Conservation (phyloP, 2,888 invertebrate species). For the Drosophila demipolita region DNA sequence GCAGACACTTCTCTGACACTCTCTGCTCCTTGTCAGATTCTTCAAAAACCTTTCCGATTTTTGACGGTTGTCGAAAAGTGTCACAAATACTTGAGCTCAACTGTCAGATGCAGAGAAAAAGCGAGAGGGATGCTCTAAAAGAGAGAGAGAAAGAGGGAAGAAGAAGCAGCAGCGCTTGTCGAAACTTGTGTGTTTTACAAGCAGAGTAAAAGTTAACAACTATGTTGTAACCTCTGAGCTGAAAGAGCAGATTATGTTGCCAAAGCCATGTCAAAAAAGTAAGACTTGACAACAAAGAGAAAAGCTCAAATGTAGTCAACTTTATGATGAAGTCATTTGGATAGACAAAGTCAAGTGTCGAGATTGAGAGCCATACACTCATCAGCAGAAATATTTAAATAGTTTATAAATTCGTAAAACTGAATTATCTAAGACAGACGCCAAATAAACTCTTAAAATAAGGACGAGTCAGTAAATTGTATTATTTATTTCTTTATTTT, state of each 20-base stretch:
- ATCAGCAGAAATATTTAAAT: not conserved
- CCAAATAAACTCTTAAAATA: not conserved
- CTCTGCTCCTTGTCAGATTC: constrained; percentile 29
- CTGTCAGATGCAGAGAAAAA: constrained; percentile 27
- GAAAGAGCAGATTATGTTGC: constrained; percentile 7
- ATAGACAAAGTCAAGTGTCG: not conserved
- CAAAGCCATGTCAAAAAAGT: not conserved
- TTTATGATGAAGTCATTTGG: not conserved
- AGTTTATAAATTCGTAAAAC: not conserved
- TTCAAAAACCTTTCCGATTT: constrained; percentile 37
- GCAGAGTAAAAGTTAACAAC: constrained; percentile 21
- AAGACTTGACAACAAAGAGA: not conserved
- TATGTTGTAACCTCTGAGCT: constrained; percentile 2
- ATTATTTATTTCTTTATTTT: too few species aligned
- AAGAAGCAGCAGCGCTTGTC: not conserved
- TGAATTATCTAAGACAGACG: not conserved
- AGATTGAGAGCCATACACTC: not conserved
- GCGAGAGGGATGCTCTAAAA: constrained; percentile 12
- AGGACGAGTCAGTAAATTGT: not conserved
- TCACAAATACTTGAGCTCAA: constrained; percentile 62
- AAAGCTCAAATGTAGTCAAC: not conserved
- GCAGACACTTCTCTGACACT: constrained; percentile 15
- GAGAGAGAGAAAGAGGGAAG: constrained; percentile 20
- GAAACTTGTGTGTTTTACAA: constrained; percentile 28
- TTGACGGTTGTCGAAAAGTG: constrained; percentile 69